Evolutionary conservation across 2,888 invertebrate species (phyloP).

Genomic region (Apantesis nais): DNA sequence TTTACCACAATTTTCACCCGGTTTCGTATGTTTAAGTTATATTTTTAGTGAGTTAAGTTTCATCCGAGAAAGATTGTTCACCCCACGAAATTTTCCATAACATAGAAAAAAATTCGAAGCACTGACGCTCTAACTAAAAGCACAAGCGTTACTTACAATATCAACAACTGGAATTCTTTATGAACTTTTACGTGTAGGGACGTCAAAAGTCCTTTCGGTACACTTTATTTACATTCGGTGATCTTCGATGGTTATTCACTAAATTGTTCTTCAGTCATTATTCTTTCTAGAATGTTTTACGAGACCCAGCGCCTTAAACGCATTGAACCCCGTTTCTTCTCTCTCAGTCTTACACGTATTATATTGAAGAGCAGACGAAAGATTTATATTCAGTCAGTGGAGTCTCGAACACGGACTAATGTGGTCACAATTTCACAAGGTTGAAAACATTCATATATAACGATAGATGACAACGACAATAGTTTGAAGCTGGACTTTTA

Average conservation of each 20-base stretch:
- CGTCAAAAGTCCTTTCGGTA: conserved; percentile 26
- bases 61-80: background rate
- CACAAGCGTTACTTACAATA: conserved; percentile 50
- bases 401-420: conserved; percentile 9
- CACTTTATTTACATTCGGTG: conserved; percentile 38
- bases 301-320: conserved; percentile 11
- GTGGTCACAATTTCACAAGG: background rate
- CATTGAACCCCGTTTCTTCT: conserved; percentile 8
- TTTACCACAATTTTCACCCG: background rate
- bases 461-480: background rate
- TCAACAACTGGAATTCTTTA: conserved; percentile 46
- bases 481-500: background rate
- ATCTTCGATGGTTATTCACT: conserved; percentile 36
- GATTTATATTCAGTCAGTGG: conserved; percentile 2
- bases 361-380: conserved; percentile 6
- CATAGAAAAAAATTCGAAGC: conserved; percentile 20
- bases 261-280: conserved; percentile 27
- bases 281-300: conserved; percentile 23
- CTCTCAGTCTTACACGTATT: conserved; percentile 14
- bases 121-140: conserved; percentile 41
- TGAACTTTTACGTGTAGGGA: conserved; percentile 20
- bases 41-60: background rate
- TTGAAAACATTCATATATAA: background rate
- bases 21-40: background rate
- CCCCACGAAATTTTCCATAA: conserved; percentile 9